Evolutionary conservation across 2,888 invertebrate species (phyloP), one percentile per base, ranked within the genome.

Genomic region (Apodemia mormo): DNA sequence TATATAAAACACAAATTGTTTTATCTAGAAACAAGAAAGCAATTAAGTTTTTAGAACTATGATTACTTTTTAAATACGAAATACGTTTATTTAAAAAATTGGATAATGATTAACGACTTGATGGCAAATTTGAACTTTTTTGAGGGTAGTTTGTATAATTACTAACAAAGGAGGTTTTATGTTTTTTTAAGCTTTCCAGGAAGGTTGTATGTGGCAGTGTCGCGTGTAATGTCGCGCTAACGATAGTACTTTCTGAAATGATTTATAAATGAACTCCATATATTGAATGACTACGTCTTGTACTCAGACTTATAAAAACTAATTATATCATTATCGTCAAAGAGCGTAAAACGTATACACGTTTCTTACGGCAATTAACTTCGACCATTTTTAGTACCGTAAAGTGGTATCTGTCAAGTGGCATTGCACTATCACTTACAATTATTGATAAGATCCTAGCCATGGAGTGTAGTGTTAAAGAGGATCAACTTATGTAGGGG

Each of bases 1-100:
- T 64, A 61, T 64, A 64, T 37, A 64, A 64, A 64, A 64, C 64
- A 64, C 37, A 64, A 64, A 64, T 64, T 64, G 64, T 64, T 64
- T 64, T 64, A 64, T 64, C 64, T 64, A 64, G 64, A 64, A 37
- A 64, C 64, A 33, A 33, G 33, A 61, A 61, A 61, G 61, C 14
- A 61, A 61, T 61, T 33, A 61, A 33, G 30, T 61, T 61, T 61
- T 49, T 61, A 61, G 61, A 33, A 61, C 30, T 9, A 61, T 61
- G 61, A 61, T 61, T 61, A 61, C 33, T 61, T 61, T 61, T 61
- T 33, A 61, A 61, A 61, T 61, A 61, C 61, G 12, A 12, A 33
- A 61, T 61, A 33, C 33, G 61, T 49, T 49, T 49, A 61, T 61
- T 61, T 33, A 33, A 49, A 49, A 61, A 61, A 61, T 61, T 61